These are phyloP conservation scores for Osmerus eperlanus DNA, from an alignment of 2,113 vertebrate genomes.

Conservation along the genomic window DNA sequence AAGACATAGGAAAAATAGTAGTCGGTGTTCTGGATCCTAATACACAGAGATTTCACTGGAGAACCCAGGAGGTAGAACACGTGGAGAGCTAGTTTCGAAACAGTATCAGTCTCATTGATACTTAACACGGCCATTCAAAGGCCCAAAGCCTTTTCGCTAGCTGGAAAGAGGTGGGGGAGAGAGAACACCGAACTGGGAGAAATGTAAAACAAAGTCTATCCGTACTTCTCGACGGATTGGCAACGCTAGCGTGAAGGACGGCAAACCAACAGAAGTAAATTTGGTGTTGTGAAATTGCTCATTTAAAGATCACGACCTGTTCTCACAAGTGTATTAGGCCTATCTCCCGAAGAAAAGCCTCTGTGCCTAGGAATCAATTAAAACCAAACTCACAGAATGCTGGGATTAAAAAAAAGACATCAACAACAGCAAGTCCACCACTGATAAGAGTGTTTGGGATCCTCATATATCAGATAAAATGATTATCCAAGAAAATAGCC, in stretches of 20 bases:
- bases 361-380: constrained; percentile 71
- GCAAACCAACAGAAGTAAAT: constrained; percentile 33
- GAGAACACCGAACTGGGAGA: constrained; percentile 20
- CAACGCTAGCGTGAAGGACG: constrained; percentile 45
- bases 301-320: constrained; percentile 68
- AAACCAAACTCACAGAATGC: constrained; percentile 68
- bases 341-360: constrained; percentile 54
- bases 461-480: constrained; percentile 78
- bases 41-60: constrained; percentile 59
- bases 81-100: constrained; percentile 7
- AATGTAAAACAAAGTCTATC: constrained; percentile 56
- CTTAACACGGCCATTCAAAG: constrained; percentile 26
- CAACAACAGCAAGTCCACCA: constrained; percentile 61
- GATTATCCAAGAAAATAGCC: constrained; percentile 70
- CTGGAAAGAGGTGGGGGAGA: background rate
- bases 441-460: constrained; percentile 76
- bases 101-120: constrained; percentile 29
- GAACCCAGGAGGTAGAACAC: constrained; percentile 48
- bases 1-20: constrained; percentile 60
- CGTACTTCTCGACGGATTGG: constrained; percentile 27
- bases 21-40: constrained; percentile 54
- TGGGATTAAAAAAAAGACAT: constrained; percentile 65
- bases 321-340: constrained; percentile 70
- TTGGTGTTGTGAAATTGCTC: constrained; percentile 56
- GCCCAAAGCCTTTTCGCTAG: constrained; percentile 8